Percentiles rank a stretch among this genome's conserved stretches.
Evolutionary conservation across 1,140 invertebrate species (phyloP).

Genomic region (Phenacoccus solenopsis): DNA sequence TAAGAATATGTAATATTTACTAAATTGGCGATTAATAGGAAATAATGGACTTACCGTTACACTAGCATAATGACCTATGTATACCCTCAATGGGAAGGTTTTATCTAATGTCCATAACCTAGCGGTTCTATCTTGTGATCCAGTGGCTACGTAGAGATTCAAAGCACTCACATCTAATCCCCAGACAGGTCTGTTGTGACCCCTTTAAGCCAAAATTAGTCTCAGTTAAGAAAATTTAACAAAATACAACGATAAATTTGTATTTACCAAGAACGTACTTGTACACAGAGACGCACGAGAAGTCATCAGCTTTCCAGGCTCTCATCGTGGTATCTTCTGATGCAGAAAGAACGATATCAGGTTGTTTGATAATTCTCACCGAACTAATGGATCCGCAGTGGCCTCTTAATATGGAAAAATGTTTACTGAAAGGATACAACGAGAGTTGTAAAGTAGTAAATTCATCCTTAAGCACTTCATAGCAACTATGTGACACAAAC

Average conservation of each 20-base stretch:
- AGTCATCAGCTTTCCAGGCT: conserved; percentile 52
- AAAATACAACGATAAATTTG: conserved; percentile 14
- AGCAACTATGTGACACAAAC: no score
- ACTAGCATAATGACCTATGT: conserved; percentile 69
- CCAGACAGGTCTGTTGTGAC: conserved; percentile 79
- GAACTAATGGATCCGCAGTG: conserved; percentile 61
- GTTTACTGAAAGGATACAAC: not conserved
- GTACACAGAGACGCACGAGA: conserved; percentile 53
- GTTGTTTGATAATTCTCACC: conserved; percentile 46
- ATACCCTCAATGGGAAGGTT: conserved; percentile 62
- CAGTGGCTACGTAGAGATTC: conserved; percentile 61
- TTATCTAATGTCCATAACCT: conserved; percentile 73
- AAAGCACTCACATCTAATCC: conserved; percentile 62
- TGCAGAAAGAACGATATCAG: conserved; percentile 51
- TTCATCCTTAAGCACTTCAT: no score
- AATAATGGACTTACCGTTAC: conserved; percentile 49
- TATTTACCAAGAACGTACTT: conserved; percentile 35
- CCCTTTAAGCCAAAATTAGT: conserved; percentile 36
- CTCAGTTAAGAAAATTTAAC: not conserved
- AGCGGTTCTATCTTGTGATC: conserved; percentile 70
- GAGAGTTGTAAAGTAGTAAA: no score
- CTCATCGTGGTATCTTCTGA: conserved; percentile 65
- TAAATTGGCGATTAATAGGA: not conserved
- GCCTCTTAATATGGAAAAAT: conserved; percentile 42
- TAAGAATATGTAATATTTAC: not conserved